A percentile compares a stretch with the other conserved stretches of the same genome.
Conservation (phyloP, 1,140 invertebrate species). For the Polypedilum pembai region DNA sequence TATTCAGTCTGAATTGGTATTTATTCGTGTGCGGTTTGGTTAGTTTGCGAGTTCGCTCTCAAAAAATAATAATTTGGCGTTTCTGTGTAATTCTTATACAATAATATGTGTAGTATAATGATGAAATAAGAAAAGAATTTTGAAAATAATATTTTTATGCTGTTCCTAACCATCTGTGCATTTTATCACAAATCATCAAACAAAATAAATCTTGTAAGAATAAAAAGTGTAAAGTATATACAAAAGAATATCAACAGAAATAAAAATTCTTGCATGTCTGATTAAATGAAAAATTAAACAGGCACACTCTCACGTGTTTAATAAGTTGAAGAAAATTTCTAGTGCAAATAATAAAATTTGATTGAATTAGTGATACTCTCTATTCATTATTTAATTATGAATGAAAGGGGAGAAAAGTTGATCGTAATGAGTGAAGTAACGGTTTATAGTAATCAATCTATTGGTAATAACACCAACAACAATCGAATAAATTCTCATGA, state of each 20-base stretch:
- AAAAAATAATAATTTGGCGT: neutral
- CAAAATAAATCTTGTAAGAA: no score
- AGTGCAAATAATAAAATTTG: neutral
- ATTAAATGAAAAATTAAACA: neutral
- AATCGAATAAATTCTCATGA: neutral
- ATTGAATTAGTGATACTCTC: neutral
- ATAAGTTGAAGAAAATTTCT: neutral
- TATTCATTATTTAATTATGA: neutral
- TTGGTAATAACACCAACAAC: neutral
- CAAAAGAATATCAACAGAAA: no score
- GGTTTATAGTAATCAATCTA: neutral
- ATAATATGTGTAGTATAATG: neutral
- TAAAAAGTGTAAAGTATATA: no score
- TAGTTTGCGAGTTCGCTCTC: neutral
- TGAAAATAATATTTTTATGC: neutral
- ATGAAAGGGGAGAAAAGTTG: neutral
- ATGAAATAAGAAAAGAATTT: constrained; percentile 14
- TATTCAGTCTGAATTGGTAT: neutral
- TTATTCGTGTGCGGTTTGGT: neutral
- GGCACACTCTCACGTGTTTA: neutral
- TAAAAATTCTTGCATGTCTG: no score
- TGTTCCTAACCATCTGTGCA: no score
- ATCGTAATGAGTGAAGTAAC: neutral
- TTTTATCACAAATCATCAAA: neutral
- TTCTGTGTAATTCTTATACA: no score